Percentiles rank a stretch among this genome's conserved stretches.
Evolutionary conservation across 2,113 vertebrate species (phyloP).

Genomic region (Prinia subflava): DNA sequence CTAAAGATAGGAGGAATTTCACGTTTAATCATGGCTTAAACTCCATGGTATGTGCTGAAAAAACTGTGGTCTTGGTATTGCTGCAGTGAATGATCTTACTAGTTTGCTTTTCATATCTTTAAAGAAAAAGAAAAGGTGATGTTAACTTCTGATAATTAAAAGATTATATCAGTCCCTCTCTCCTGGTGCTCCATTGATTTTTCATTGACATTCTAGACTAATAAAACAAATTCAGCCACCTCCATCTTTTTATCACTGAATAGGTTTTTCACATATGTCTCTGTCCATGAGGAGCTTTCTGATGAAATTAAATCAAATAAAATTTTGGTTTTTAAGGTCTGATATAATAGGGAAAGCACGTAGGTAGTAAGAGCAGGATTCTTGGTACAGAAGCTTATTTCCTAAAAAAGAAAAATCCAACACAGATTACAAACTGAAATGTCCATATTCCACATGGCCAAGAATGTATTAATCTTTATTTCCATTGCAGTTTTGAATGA

Average conservation of each 20-base stretch:
- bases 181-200: not conserved
- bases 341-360: not conserved
- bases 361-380: not conserved
- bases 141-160: conserved; percentile 6
- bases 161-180: not conserved
- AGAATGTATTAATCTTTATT: not conserved
- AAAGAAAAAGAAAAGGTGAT: not conserved
- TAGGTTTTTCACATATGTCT: not conserved
- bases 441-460: not conserved
- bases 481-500: not conserved
- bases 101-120: conserved; percentile 4
- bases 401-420: not conserved
- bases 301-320: not conserved
- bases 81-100: not conserved
- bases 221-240: not conserved
- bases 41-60: not conserved
- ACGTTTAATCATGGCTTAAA: conserved; percentile 44
- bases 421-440: not conserved
- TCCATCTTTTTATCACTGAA: not conserved
- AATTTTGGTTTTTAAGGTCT: not conserved
- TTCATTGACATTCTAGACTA: conserved; percentile 5
- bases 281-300: not conserved
- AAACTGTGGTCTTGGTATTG: conserved; percentile 1
- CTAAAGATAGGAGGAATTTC: conserved; percentile 17
- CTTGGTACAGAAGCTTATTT: not conserved